Evolutionary conservation across 2,797 vertebrate species (phyloP), one percentile per base, ranked within the genome.

Genomic region (Aphelocoma californica): DNA sequence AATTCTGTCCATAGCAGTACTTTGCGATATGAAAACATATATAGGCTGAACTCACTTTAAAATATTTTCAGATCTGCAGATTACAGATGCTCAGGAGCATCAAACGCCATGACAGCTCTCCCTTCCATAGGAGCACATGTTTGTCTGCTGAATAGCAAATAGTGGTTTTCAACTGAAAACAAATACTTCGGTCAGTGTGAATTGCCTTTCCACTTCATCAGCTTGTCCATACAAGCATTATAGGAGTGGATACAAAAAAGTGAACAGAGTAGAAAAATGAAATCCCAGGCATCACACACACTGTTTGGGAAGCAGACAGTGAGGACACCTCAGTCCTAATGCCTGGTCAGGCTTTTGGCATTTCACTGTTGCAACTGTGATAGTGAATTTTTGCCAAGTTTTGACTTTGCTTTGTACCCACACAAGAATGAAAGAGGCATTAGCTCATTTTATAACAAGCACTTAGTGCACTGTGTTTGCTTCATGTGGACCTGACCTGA

Each of bases 51-150:
- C 13, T 73, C 18, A 29, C 24, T 77, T 75, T 25, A 65, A 88
- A 92, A 81, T 50, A 26, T 64, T 86, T 95, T 86, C 45, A 61
- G 29, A 57, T 53, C 57, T 82, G 60, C 42, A 86, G 56, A 78
- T 70, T 74, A 60, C n/a, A 78, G 65, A 70, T 57, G 19, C 29
- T 71, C 18, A 53, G 45, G 31, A 64, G n/a, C 78, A 66, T 45
- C 66, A 81, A 60, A 60, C 7, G 5, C 62, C 18, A 2, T 11
- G 17, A 38, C 32, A 69, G 28, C 19, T 70, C 44, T 50, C 31
- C 50, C 75, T 78, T 79, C 56, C 0, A 0, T 9, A 45, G 53
- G 29, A 69, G 28, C 56, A 13, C 0, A 0, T 14, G 8, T 72
- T 80, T 88, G 36, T 29, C 54, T 60, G 47, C n/a, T 75, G 36